A percentile compares a stretch with the other conserved stretches of the same genome.
Evolutionary conservation across 1,140 invertebrate species (phyloP).

Genomic region (Caenorhabditis briggsae): DNA sequence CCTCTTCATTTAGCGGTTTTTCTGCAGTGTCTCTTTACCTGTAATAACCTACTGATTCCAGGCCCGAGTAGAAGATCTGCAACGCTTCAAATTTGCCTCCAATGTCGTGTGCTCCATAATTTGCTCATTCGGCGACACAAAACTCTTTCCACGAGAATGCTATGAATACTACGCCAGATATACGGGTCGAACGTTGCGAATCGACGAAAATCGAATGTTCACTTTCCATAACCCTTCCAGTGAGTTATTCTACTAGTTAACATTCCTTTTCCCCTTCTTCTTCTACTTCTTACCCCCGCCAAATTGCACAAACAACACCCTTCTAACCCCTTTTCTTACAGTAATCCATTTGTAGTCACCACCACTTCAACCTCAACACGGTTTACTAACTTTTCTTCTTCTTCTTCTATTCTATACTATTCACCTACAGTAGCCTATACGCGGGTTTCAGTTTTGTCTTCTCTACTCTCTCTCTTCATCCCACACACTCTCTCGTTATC

Average conservation of each 20-base stretch:
- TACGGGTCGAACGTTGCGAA: conserved; percentile 90
- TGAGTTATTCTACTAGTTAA: conserved; percentile 79
- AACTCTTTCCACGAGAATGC: conserved; percentile 93
- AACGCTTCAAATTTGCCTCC: conserved; percentile 92
- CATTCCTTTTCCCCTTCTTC: conserved; percentile 14
- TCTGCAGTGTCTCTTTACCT: background rate
- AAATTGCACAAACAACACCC: background rate
- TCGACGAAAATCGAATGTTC: conserved; percentile 94
- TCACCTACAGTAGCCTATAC: conserved; percentile 11
- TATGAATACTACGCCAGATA: conserved; percentile 97
- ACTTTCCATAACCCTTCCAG: conserved; percentile 90
- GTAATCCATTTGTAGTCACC: background rate
- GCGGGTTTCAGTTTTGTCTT: conserved; percentile 5
- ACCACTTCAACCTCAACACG: background rate
- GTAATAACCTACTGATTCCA: conserved; percentile 80
- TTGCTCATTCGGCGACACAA: conserved; percentile 93
- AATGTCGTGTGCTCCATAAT: conserved; percentile 94
- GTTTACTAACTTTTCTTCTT: background rate
- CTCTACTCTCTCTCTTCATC: conserved; percentile 16
- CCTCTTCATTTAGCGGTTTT: background rate
- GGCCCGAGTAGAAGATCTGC: conserved; percentile 93
- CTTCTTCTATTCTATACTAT: background rate
- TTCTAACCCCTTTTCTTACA: background rate
- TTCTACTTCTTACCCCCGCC: background rate
- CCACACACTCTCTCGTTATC: too few relatives aligned